Conservation (phyloP, 2,113 vertebrate genomes). For the Chlorodrepanis virens region DNA sequence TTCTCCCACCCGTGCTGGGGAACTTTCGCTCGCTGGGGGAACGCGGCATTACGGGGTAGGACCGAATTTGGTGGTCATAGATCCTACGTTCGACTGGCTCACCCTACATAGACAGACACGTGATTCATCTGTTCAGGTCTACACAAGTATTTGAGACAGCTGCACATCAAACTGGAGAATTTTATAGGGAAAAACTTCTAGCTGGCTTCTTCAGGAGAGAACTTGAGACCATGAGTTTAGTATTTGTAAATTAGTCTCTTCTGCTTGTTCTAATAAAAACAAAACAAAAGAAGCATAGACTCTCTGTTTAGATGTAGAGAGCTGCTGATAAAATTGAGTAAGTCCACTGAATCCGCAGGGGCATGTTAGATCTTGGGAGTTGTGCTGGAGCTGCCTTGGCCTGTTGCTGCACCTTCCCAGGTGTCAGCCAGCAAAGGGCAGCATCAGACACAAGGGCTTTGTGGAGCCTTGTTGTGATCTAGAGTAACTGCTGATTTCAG, state of each 20-base stretch:
- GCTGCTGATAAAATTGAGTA: neutral
- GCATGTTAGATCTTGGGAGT: rapidly evolving
- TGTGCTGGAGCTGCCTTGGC: neutral
- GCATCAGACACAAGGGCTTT: neutral
- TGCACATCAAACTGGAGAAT: neutral
- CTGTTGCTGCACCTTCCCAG: neutral
- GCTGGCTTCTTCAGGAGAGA: neutral
- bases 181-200: neutral
- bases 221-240: neutral
- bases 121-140: neutral
- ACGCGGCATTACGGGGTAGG: neutral
- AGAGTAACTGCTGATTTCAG: neutral
- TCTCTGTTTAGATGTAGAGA: neutral
- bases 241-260: neutral
- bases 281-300: neutral
- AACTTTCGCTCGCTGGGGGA: neutral
- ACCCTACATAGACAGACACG: neutral
- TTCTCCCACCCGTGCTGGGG: neutral
- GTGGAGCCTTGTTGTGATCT: neutral
- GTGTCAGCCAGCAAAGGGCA: neutral
- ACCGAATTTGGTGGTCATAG: neutral
- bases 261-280: neutral
- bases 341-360: neutral
- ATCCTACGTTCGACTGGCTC: neutral
- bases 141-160: neutral